Percentiles rank a stretch among this genome's conserved stretches.
Conservation (phyloP, 2,797 vertebrate species). For the Corythornis leucogaster region DNA sequence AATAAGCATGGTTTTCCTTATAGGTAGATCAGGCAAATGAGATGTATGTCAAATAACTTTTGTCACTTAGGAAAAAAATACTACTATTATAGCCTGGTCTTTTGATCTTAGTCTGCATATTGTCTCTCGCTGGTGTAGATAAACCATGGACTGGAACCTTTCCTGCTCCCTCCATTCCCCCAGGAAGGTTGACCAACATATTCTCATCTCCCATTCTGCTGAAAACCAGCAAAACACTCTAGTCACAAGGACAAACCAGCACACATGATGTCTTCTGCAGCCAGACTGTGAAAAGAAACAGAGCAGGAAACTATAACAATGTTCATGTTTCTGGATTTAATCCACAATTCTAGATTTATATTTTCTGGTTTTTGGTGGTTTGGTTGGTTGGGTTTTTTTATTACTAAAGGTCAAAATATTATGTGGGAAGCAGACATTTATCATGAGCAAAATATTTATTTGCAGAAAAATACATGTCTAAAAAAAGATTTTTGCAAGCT, state of each 20-base stretch:
- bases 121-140: no score
- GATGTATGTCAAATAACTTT: no score
- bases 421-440: neutral
- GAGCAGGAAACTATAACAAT: neutral
- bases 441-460: slow-evolving; percentile 11
- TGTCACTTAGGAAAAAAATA: no score
- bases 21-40: no score
- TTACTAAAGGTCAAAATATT: neutral
- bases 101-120: no score
- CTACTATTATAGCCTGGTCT: no score
- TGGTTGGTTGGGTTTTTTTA: neutral
- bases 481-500: neutral
- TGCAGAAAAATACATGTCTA: neutral
- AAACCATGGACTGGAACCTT: no score
- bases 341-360: neutral
- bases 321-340: neutral
- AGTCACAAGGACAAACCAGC: neutral
- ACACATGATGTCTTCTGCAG: neutral
- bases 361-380: neutral
- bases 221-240: neutral
- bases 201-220: neutral
- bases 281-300: neutral
- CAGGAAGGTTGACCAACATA: neutral
- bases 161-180: neutral
- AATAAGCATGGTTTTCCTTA: no score